A percentile compares a stretch with the other conserved stretches of the same genome.
Conservation (phyloP, 2,888 invertebrate species). For the Molanna angustata region DNA sequence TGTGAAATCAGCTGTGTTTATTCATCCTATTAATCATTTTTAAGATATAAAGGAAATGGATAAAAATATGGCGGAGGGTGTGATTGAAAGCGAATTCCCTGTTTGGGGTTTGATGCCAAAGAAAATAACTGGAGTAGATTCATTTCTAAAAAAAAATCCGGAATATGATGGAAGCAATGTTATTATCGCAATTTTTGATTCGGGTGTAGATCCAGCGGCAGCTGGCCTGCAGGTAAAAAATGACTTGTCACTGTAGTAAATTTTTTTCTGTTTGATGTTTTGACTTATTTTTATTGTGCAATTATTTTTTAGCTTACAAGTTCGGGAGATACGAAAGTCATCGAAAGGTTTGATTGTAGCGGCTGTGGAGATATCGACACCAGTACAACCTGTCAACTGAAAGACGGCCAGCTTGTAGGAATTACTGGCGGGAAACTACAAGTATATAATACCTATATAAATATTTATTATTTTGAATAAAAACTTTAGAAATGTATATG, state of each 20-base stretch:
- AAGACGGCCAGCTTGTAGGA: conserved; percentile 77
- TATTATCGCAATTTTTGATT: conserved; percentile 94
- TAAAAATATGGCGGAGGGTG: conserved; percentile 55
- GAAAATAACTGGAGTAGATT: conserved; percentile 87
- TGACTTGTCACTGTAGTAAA: conserved; percentile 47
- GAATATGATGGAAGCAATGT: conserved; percentile 89
- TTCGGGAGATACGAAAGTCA: conserved; percentile 87
- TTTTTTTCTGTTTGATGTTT: conserved; percentile 6
- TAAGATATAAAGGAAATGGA: too few species aligned
- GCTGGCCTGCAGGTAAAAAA: conserved; percentile 82
- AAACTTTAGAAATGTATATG: too few species aligned
- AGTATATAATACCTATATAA: too few species aligned
- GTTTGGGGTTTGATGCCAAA: conserved; percentile 86
- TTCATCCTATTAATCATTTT: conserved; percentile 6
- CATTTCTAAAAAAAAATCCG: conserved; percentile 85
- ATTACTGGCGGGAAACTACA: conserved; percentile 84
- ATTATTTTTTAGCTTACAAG: conserved; percentile 66
- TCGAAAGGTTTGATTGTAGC: conserved; percentile 93
- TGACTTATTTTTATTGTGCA: not conserved
- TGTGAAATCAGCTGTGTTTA: conserved; percentile 27
- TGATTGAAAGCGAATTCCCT: conserved; percentile 66
- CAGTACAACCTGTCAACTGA: conserved; percentile 54
- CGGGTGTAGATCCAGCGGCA: conserved; percentile 96
- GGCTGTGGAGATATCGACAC: conserved; percentile 98
- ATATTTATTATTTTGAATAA: too few species aligned